Evolutionary conservation across 2,888 invertebrate genomes (phyloP), one percentile per base, ranked within the genome.

Genomic region (Papilio gigon): DNA sequence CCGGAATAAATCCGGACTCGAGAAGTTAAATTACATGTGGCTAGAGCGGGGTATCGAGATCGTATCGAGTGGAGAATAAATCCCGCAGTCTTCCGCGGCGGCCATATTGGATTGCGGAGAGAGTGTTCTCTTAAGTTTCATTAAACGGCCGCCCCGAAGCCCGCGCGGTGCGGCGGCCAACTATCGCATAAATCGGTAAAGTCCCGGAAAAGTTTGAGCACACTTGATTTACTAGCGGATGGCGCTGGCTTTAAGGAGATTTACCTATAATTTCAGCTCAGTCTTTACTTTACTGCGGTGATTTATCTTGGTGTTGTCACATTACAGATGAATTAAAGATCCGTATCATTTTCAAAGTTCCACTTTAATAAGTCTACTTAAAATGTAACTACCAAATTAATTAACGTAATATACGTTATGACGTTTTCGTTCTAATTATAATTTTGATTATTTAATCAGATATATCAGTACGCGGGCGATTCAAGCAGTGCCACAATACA

Each of bases 61-160:
- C 78, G 82, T 85, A 90, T 90, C 90, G 80, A 81, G 77, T 75
- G 76, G 79, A 77, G 79, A 81, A 90, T 90, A 90, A 90, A 91
- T 90, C 90, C 82, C 74, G 74, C 73, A 77, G 78, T 74, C 75
- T 84, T 79, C 77, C 75, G 77, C 75, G 74, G 77, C 80, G 80
- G 86, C 86, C 87, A 85, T 88, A 80, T 89, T 87, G 89, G 90
- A 88, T 88, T 84, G 82, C 84, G 77, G 78, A 79, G 81, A 84
- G 84, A 86, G 87, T 87, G 86, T 87, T 87, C 88, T 88, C 89
- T 89, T 89, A 86, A 91, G 88, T 89, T 90, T 90, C 90, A 90
- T 91, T 91, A 90, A 90, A 84, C 85, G 90, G 89, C 88, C 78
- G 80, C 75, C 77, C 80, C 82, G 89, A 89, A 88, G 87, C 80